Percentiles rank a stretch among this genome's conserved stretches.
Evolutionary conservation across 2,888 invertebrate species (phyloP).

Genomic region (Spilosoma lubricipeda): DNA sequence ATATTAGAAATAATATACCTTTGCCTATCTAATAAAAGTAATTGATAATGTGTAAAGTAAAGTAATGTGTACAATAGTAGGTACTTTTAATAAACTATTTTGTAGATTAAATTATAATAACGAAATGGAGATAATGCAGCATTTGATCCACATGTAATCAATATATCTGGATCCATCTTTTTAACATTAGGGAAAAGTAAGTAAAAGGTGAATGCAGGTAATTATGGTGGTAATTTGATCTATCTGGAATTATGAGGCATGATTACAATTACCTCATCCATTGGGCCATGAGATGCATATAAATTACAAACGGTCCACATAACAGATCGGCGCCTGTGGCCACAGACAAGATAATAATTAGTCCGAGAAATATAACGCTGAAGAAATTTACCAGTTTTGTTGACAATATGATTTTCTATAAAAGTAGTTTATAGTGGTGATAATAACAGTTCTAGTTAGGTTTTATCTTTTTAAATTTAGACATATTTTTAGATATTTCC

Average conservation of each 20-base stretch:
- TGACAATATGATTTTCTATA: neutral
- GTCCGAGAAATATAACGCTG: neutral
- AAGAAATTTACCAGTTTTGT: neutral
- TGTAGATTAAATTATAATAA: neutral
- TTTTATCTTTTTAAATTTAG: neutral
- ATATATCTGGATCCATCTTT: neutral
- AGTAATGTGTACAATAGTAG: too few species aligned
- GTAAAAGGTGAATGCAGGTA: neutral
- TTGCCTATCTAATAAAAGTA: neutral
- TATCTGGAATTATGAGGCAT: slow-evolving; percentile 49
- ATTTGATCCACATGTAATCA: neutral
- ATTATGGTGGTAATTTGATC: slow-evolving; percentile 33
- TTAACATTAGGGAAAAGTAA: neutral
- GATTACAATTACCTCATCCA: slow-evolving; percentile 62
- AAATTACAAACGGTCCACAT: slow-evolving; percentile 57
- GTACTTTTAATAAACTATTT: neutral
- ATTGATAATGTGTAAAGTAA: neutral
- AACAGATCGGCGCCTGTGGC: slow-evolving; percentile 43
- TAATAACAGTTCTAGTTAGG: neutral
- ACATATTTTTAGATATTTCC: neutral
- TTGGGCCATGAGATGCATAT: slow-evolving; percentile 64
- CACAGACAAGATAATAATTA: slow-evolving; percentile 50
- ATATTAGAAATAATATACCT: slow-evolving; percentile 20
- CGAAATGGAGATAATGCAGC: neutral
- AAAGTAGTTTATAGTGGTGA: neutral